Base-by-base conservation (phyloP, 2,797 vertebrate species). In the Esox masquinongy region DNA sequence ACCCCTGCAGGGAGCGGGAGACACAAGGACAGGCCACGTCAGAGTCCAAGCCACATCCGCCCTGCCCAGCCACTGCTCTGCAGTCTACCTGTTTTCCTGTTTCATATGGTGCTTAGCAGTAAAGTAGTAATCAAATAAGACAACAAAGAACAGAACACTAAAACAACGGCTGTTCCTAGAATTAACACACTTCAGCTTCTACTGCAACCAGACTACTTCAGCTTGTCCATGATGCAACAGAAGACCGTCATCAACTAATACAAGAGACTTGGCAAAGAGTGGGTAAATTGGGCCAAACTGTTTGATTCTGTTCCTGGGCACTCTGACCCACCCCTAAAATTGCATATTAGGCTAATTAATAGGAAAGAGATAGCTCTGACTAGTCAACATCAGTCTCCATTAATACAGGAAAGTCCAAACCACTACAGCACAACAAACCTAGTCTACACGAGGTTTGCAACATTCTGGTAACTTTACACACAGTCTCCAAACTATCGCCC, bases 1-100 rank as follows among this genome's bases (percentile, higher is more conserved):
- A 80, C 88, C 88, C 88, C 88, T 90, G 87, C 80, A 82, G 72
- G 74, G 73, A 61, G 61, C 12, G 43, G 47, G 66, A 83, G 71
- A 87, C 76, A 83, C 70, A 82, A 77, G 73, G 79, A 79, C 73
- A 86, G 67, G 85, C 78, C 77, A 75, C 64, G 74, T 88, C 82
- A 88, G 83, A 76, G 75, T 81, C 74, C 63, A 74, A 73, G 26
- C 43, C 49, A 51, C 66, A 39, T 16, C 68, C n/a, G 26, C 67
- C 26, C 29, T 19, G 15, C 17, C 5, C 75, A 47, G 17, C 68
- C 34, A 6, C 43, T 50, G n/a, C 36, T 22, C 63, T 7, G 63
- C 4, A 8, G 36, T 39, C 36, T 39, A 6, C 34, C 34, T 34
- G 34, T 2, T 39, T 39, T 39, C 36, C 36, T 39, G 2, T 6